These are phyloP conservation scores for Grallaria varia DNA, from an alignment of 2,113 vertebrate species.

Conservation along the genomic window DNA sequence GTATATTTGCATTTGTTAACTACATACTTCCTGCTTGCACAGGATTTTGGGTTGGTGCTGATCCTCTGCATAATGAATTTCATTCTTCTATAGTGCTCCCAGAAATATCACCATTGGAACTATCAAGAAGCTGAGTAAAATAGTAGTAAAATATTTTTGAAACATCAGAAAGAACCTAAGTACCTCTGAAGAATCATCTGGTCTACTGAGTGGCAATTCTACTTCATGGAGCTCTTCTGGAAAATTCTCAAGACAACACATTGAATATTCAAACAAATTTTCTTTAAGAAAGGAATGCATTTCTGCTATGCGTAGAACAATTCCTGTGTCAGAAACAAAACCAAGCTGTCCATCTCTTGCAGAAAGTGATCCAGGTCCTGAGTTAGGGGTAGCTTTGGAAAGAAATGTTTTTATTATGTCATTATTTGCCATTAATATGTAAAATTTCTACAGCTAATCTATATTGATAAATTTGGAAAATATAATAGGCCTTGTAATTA, in stretches of 20 bases:
- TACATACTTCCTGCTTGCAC: neutral
- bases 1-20: neutral
- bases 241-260: conserved; percentile 72
- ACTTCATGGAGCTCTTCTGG: conserved; percentile 63
- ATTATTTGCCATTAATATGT: neutral
- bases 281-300: conserved; percentile 79
- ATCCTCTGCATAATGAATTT: neutral
- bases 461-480: neutral
- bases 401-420: neutral
- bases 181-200: conserved; percentile 54
- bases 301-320: conserved; percentile 75
- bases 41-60: neutral
- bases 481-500: neutral
- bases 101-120: neutral
- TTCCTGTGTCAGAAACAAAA: conserved; percentile 64
- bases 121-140: neutral
- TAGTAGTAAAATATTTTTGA: neutral
- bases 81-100: neutral
- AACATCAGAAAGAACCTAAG: neutral
- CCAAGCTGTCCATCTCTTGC: conserved; percentile 61
- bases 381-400: conserved; percentile 46
- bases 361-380: conserved; percentile 42
- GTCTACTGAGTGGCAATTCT: neutral
- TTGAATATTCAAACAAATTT: conserved; percentile 73
- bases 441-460: neutral